Evolutionary conservation across 2,113 vertebrate genomes (phyloP), one percentile per base, ranked within the genome.

Genomic region (Clupea harengus): DNA sequence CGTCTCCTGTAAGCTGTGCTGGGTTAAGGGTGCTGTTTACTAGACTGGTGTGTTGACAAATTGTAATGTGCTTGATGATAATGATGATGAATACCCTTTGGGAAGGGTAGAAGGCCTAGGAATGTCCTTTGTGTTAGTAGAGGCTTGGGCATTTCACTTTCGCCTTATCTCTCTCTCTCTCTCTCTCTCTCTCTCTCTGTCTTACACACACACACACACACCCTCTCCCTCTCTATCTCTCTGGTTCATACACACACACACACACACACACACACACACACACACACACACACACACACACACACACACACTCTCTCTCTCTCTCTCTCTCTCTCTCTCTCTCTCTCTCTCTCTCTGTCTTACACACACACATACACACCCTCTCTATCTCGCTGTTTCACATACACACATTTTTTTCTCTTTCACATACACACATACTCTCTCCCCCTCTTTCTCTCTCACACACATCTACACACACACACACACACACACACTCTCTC

Each of bases 21-120:
- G 91, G 89, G 88, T 93, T 64, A 90, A 87, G 86, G 82, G 54
- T 13, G 45, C 13, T 47, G 60, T 89, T 90, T 90, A 85, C 86
- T 81, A 85, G 86, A n/a, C 84, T 83, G 82, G 46, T 83, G 86
- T 91, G 86, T 92, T 91, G 88, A 91, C 86, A 84, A 91, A 91
- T 67, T 84, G 81, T 67, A 72, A 78, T 86, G 85, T 47, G 45
- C 78, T 60, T 52, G 60, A 52, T 50, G 86, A 75, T 84, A 83
- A 81, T 86, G 89, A 89, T 93, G 89, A 92, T 82, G 18, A 82
- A 92, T 92, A 87, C 86, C 81, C 50, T 81, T 86, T 81, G 78
- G 50, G 82, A 86, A 89, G 83, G 78, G 86, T 82, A 90, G 84
- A 80, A 85, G 57, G 85, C 84, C 50, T 86, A n/a, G 25, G 15